Base-by-base conservation (phyloP, 2,113 vertebrate species). In the Anser cygnoides region DNA sequence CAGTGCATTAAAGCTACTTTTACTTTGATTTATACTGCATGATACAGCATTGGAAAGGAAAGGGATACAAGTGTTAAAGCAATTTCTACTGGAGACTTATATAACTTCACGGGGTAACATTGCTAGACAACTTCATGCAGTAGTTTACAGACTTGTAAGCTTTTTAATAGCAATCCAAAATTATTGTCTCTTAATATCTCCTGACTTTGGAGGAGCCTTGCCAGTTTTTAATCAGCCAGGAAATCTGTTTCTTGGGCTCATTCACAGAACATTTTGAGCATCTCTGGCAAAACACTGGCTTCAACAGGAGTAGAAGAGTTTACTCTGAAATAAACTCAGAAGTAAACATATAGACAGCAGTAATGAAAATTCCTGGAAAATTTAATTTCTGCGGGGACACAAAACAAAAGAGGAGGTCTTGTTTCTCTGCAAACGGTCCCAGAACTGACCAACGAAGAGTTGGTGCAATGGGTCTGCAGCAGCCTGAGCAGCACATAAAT, bases 241-340 rank as follows among this genome's bases (percentile, higher is more conserved):
- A 96, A 97, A 92, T 89, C 90, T 94, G 93, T 92, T 96, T 77
- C 63, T 94, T 68, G 44, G 44, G 63, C 86, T 96, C 90, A 84
- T 93, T 89, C 89, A 89, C 77, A 94, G 93, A 96, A 95, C 80
- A 73, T 87, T 89, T 73, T 92, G 84, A 93, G 37, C 62, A 58
- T 85, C 83, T 87, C 55, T 43, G 7, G 76, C 31, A 89, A 95
- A 94, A 94, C 22, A 85, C 46, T 70, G 66, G 54, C 74, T 91
- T 67, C 5, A 89, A 22, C 15, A 84, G 72, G 18, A 90, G 2
- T 81, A 35, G 35, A 66, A 81, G 43, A 57, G 50, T 29, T 74
- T 84, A 66, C 55, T 50, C 49, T 67, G 77, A 91, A 84, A 77
- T 37, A 39, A 92, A 85, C 21, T 87, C 58, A n/a, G 33, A 93